A percentile compares a stretch with the other conserved stretches of the same genome.
phyloP scores from a whole-genome alignment of 2,888 invertebrate genomes.

The Tolmerus cingulatus region DNA sequence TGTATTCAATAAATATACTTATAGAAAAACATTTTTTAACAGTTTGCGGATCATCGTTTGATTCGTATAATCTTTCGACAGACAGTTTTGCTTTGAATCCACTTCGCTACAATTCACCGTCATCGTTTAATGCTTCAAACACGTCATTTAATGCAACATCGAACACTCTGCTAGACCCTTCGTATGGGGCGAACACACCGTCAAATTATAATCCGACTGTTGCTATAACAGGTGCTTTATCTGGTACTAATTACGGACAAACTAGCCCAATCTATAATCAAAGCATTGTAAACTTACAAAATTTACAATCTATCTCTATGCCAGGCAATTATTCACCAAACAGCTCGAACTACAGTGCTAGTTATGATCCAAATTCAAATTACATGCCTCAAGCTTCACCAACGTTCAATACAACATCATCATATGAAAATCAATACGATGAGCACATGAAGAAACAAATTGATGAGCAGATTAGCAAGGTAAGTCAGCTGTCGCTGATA shows the following conservation, averaged over 20 bases:
- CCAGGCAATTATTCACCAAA: conserved; percentile 50
- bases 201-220: conserved; percentile 44
- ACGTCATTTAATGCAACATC: conserved; percentile 50
- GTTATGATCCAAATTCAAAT: conserved; percentile 49
- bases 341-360: conserved; percentile 49
- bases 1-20: not conserved
- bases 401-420: conserved; percentile 47
- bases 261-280: conserved; percentile 47
- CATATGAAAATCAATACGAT: conserved; percentile 49
- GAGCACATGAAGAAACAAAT: conserved; percentile 52
- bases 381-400: conserved; percentile 49
- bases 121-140: conserved; percentile 51
- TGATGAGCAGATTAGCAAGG: conserved; percentile 52
- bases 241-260: conserved; percentile 47
- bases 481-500: conserved; percentile 51
- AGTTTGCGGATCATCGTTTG: conserved; percentile 52
- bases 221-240: conserved; percentile 44
- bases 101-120: conserved; percentile 50
- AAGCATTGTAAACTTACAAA: conserved; percentile 50
- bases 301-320: conserved; percentile 49
- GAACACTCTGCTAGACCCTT: conserved; percentile 48
- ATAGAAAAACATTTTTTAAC: not conserved
- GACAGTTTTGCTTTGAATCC: conserved; percentile 50
- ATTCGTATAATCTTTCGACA: conserved; percentile 52
- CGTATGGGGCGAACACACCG: conserved; percentile 42